Evolutionary conservation across 2,888 invertebrate species (phyloP).

Genomic region (Invenusta paracnida): DNA sequence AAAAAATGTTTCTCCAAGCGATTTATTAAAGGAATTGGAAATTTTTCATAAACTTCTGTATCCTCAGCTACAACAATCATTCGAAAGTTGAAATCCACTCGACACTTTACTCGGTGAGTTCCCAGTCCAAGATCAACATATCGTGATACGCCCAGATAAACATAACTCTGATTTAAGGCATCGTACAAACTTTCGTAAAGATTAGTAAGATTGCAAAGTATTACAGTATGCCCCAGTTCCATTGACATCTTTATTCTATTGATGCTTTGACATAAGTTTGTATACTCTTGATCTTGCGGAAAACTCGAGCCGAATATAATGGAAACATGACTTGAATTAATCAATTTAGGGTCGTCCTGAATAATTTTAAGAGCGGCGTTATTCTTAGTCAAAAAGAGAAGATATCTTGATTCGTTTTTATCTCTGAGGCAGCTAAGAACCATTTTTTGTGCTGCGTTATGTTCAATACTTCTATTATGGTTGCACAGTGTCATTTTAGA

Average conservation of each 20-base stretch:
- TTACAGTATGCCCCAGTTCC: constrained; percentile 55
- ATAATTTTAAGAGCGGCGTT: constrained; percentile 54
- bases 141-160: constrained; percentile 51
- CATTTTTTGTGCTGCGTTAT: neutral
- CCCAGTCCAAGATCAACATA: constrained; percentile 57
- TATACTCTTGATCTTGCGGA: constrained; percentile 33
- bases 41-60: constrained; percentile 53
- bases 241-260: constrained; percentile 57
- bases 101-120: constrained; percentile 55
- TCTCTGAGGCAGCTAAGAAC: neutral
- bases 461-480: neutral
- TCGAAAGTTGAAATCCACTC: constrained; percentile 53
- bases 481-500: neutral
- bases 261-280: constrained; percentile 55
- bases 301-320: constrained; percentile 30
- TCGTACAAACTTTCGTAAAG: constrained; percentile 57
- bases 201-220: constrained; percentile 55
- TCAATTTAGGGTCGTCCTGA: constrained; percentile 47
- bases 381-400: constrained; percentile 56
- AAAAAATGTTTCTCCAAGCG: constrained; percentile 52
- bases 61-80: constrained; percentile 57
- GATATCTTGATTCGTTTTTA: constrained; percentile 52
- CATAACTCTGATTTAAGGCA: constrained; percentile 56
- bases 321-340: neutral
- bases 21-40: constrained; percentile 58